These are phyloP conservation scores for Spilosoma lubricipeda DNA, from an alignment of 2,888 invertebrate species.

Conservation along the genomic window DNA sequence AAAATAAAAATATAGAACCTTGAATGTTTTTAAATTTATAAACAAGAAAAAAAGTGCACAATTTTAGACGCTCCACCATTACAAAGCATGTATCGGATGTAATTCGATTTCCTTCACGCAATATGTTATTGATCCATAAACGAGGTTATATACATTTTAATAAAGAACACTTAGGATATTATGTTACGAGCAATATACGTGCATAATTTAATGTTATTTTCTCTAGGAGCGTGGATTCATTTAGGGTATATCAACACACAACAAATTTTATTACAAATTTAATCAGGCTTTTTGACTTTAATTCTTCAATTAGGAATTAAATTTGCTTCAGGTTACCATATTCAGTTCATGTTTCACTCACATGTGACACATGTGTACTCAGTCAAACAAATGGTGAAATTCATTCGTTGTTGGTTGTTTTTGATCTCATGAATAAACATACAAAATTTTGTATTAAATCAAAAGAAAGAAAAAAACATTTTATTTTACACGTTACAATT, in stretches of 20 bases:
- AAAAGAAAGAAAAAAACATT: not conserved
- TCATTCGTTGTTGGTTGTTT: not conserved
- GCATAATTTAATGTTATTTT: not conserved
- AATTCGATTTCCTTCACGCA: conserved; percentile 7
- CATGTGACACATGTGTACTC: no score
- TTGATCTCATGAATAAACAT: not conserved
- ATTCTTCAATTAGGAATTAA: not conserved
- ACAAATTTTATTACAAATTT: not conserved
- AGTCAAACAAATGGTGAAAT: no score
- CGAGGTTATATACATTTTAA: not conserved
- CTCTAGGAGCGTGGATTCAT: not conserved
- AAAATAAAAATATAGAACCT: not conserved
- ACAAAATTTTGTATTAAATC: not conserved
- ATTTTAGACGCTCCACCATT: not conserved
- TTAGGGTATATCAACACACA: not conserved
- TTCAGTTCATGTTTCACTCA: not conserved
- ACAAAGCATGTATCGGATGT: not conserved
- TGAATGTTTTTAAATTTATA: not conserved
- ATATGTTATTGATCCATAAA: conserved; percentile 8
- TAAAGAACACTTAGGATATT: conserved; percentile 4
- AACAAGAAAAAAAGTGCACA: not conserved
- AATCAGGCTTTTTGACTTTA: conserved; percentile 1
- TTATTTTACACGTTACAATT: not conserved
- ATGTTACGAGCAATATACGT: conserved; percentile 2
- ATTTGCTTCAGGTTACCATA: not conserved